Evolutionary conservation across 2,113 vertebrate genomes (phyloP).

Genomic region (Eubucco bourcierii): DNA sequence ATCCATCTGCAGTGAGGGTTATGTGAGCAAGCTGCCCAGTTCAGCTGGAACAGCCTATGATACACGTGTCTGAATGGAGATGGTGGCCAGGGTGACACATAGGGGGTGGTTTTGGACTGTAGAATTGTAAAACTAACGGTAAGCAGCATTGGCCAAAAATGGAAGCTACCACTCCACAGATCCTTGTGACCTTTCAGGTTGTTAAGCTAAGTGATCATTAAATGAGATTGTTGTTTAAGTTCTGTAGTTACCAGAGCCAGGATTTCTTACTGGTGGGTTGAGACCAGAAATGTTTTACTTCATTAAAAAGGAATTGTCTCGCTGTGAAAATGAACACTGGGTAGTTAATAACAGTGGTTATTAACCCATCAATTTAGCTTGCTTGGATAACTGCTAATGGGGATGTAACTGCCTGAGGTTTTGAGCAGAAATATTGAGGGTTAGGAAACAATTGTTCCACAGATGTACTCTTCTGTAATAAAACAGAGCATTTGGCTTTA

Average conservation of each 20-base stretch:
- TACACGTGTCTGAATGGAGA: neutral
- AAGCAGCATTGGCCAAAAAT: neutral
- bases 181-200: neutral
- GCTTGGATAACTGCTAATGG: neutral
- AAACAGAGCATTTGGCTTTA: neutral
- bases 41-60: neutral
- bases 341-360: neutral
- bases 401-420: neutral
- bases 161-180: neutral
- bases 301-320: neutral
- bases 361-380: neutral
- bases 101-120: neutral
- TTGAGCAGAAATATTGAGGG: neutral
- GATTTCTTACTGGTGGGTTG: neutral
- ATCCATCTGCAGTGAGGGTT: neutral
- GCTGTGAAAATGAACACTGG: neutral
- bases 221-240: neutral
- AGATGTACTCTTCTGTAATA: neutral
- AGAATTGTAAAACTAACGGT: no score
- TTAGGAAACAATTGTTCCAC: neutral
- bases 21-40: neutral
- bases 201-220: neutral
- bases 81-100: neutral
- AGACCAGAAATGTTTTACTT: neutral
- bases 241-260: neutral